Evolutionary conservation across 2,888 invertebrate species (phyloP).

Genomic region (Itoplectis maculator): DNA sequence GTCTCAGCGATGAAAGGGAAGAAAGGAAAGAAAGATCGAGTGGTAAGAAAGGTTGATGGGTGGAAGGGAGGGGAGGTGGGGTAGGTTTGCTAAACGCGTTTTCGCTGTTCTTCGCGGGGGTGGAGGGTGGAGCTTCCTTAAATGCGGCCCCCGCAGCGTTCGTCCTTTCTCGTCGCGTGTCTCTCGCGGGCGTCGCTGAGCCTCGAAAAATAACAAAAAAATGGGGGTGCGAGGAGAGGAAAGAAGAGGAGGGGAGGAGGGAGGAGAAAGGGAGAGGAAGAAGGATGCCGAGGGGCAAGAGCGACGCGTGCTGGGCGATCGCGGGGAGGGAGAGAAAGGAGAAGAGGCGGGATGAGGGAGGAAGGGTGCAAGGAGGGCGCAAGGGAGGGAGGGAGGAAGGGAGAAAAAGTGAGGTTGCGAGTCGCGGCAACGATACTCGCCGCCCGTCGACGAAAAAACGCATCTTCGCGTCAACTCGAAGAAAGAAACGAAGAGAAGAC

Average conservation of each 20-base stretch:
- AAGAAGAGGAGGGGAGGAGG: slow-evolving; percentile 34
- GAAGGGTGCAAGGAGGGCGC: background rate
- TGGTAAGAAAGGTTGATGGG: slow-evolving; percentile 67
- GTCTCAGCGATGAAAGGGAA: slow-evolving; percentile 76
- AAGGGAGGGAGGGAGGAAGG: background rate
- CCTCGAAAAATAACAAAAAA: slow-evolving; percentile 65
- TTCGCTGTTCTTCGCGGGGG: slow-evolving; percentile 24
- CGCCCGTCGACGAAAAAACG: slow-evolving; percentile 50
- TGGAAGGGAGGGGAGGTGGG: slow-evolving; percentile 19
- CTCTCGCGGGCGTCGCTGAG: slow-evolving; percentile 65
- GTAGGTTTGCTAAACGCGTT: background rate
- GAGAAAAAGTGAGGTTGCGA: slow-evolving; percentile 23
- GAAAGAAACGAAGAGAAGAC: slow-evolving; percentile 45
- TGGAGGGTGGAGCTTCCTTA: slow-evolving; percentile 75
- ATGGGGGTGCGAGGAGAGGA: slow-evolving; percentile 36
- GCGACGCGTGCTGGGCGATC: too few species aligned
- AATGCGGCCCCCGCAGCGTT: slow-evolving; percentile 67
- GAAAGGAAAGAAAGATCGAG: slow-evolving; percentile 73
- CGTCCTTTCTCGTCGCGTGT: slow-evolving; percentile 15
- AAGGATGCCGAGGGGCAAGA: slow-evolving; percentile 41
- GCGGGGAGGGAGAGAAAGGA: slow-evolving; percentile 58
- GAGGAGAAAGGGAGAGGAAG: slow-evolving; percentile 33
- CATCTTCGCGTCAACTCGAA: slow-evolving; percentile 56
- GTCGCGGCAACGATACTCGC: slow-evolving; percentile 41
- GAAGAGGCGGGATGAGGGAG: slow-evolving; percentile 37